Evolutionary conservation across 1,140 invertebrate species (phyloP).

Genomic region (Zaprionus gabonicus): DNA sequence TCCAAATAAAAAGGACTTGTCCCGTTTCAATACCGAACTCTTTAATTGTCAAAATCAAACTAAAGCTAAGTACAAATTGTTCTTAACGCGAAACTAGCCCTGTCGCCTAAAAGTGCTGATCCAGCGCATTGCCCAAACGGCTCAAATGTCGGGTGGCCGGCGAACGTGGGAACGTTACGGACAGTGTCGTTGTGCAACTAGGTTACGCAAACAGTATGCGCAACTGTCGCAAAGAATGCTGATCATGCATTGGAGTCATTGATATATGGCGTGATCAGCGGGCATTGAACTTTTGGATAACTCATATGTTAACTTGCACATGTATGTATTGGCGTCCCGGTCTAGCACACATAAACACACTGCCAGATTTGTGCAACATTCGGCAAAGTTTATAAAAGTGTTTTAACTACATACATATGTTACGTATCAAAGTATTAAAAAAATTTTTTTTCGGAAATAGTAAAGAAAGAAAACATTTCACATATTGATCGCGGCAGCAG

Average conservation of each 20-base stretch:
- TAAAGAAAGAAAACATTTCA: too few species aligned
- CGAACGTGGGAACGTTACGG: neutral
- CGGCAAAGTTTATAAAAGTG: too few species aligned
- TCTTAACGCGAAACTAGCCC: slow-evolving; percentile 2
- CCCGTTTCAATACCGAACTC: neutral
- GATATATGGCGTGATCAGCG: neutral
- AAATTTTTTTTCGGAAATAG: too few species aligned
- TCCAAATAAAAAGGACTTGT: too few species aligned
- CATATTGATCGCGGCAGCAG: too few species aligned
- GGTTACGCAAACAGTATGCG: neutral
- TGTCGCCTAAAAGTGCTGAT: neutral
- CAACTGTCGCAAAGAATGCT: neutral
- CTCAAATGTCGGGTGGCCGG: neutral
- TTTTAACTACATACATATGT: too few species aligned
- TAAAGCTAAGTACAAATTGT: neutral
- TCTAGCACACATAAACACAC: too few species aligned
- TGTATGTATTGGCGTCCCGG: too few species aligned
- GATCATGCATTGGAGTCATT: neutral
- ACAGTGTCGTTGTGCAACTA: neutral
- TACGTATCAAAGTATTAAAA: too few species aligned
- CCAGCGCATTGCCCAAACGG: neutral
- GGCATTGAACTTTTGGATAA: neutral
- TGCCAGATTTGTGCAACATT: too few species aligned
- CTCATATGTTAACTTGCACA: neutral
- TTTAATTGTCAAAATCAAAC: neutral